These are phyloP conservation scores for Caenorhabditis sp. DNA, from an alignment of 2,888 invertebrate genomes.

Conservation along the genomic window DNA sequence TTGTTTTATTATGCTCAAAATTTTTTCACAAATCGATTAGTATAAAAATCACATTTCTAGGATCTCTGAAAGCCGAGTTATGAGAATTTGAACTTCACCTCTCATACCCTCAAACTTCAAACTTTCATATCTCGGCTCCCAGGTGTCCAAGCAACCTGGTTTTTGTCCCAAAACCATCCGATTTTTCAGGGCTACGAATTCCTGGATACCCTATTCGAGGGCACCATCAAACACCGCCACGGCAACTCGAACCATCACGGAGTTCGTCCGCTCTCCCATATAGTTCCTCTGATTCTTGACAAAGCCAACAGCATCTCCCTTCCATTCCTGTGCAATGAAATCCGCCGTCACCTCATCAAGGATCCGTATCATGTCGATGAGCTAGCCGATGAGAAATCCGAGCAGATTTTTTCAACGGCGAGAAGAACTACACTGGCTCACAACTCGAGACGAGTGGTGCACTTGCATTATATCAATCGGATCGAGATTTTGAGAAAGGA, in stretches of 20 bases:
- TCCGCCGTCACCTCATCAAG: conserved; percentile 44
- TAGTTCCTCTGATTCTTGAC: conserved; percentile 48
- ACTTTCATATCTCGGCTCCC: background rate
- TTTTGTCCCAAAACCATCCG: background rate
- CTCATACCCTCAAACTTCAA: background rate
- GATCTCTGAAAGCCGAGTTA: background rate
- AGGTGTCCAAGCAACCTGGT: background rate
- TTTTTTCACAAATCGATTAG: background rate
- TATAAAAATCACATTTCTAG: background rate
- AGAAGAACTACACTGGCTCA: conserved; percentile 59
- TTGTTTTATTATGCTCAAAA: background rate
- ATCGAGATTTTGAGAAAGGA: conserved; percentile 58
- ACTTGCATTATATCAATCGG: conserved; percentile 54
- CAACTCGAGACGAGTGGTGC: conserved; percentile 60
- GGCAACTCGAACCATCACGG: conserved; percentile 46
- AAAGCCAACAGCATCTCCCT: conserved; percentile 48
- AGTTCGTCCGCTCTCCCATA: conserved; percentile 53
- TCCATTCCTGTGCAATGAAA: conserved; percentile 53
- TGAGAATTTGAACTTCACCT: background rate
- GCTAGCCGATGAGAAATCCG: conserved; percentile 35
- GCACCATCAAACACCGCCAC: conserved; percentile 50
- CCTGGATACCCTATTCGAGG: conserved; percentile 55
- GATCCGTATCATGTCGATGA: conserved; percentile 64
- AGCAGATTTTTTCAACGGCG: conserved; percentile 18
- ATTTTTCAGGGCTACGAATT: conserved; percentile 47